Conservation (phyloP, 2,797 vertebrate species). For the Phrynocephalus forsythii region DNA sequence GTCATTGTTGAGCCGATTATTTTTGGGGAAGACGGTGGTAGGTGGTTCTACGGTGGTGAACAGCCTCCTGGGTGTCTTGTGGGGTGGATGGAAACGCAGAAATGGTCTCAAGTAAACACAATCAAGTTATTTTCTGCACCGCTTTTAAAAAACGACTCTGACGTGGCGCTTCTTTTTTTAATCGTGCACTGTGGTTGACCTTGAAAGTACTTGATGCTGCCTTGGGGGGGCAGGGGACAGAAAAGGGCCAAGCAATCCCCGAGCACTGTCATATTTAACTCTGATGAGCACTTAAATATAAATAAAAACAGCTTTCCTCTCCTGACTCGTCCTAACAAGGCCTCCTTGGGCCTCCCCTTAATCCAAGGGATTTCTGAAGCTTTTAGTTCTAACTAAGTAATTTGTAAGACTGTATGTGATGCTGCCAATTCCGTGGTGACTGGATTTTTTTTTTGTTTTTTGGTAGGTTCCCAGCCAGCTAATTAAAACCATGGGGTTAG, state of each 20-base stretch:
- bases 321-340: constrained; percentile 61
- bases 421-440: constrained; percentile 70
- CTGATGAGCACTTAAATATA: constrained; percentile 66
- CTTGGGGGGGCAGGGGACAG: constrained; percentile 6
- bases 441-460: constrained; percentile 32
- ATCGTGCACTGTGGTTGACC: constrained; percentile 41
- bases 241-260: constrained; percentile 29
- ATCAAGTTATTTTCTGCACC: constrained; percentile 3
- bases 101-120: not conserved
- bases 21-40: not conserved
- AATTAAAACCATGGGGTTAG: constrained; percentile 63
- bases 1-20: not conserved
- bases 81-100: not conserved
- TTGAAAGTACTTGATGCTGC: constrained; percentile 37
- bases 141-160: not conserved
- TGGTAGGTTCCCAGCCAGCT: constrained; percentile 58
- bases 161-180: not conserved
- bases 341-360: constrained; percentile 62
- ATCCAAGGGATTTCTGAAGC: constrained; percentile 76
- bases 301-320: constrained; percentile 72
- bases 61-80: not conserved
- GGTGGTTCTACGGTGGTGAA: not conserved
- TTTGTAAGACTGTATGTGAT: constrained; percentile 72
- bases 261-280: constrained; percentile 58
- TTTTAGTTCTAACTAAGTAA: constrained; percentile 72